These are phyloP conservation scores for Hyperopisus bebe DNA, from an alignment of 2,113 vertebrate species.

Conservation along the genomic window DNA sequence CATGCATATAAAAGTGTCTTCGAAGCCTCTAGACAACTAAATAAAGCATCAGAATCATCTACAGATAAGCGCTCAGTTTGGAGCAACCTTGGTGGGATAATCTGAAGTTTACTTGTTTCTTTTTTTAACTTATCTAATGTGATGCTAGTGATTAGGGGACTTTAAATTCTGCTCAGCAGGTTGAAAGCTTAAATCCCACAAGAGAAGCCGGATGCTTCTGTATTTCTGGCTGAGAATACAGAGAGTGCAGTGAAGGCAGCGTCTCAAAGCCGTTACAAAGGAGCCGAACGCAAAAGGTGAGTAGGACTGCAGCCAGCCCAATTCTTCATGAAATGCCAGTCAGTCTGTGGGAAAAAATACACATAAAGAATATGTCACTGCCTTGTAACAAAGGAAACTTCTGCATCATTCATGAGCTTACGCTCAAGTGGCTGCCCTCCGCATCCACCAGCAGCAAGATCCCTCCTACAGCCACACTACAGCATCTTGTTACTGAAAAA, in stretches of 20 bases:
- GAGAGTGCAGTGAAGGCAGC: background rate
- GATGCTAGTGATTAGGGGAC: background rate
- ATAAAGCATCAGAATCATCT: background rate
- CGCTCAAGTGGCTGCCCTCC: background rate
- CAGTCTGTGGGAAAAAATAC: background rate
- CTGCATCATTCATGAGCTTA: slow-evolving; percentile 4
- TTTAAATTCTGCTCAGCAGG: background rate
- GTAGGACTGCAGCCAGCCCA: background rate
- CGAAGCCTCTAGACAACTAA: background rate
- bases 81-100: background rate
- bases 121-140: background rate
- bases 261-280: background rate
- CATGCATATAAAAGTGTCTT: background rate
- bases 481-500: background rate
- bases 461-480: background rate
- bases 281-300: background rate
- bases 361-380: slow-evolving; percentile 8
- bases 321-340: background rate
- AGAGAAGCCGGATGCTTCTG: background rate
- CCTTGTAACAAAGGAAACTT: background rate
- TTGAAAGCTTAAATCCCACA: background rate
- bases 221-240: background rate
- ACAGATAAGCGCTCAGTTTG: background rate
- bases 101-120: background rate
- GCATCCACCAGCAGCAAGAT: background rate